Percentiles rank a stretch among this genome's conserved stretches.
These are phyloP conservation scores for Pampus argenteus DNA, from an alignment of 2,797 vertebrate species.

Conservation along the genomic window DNA sequence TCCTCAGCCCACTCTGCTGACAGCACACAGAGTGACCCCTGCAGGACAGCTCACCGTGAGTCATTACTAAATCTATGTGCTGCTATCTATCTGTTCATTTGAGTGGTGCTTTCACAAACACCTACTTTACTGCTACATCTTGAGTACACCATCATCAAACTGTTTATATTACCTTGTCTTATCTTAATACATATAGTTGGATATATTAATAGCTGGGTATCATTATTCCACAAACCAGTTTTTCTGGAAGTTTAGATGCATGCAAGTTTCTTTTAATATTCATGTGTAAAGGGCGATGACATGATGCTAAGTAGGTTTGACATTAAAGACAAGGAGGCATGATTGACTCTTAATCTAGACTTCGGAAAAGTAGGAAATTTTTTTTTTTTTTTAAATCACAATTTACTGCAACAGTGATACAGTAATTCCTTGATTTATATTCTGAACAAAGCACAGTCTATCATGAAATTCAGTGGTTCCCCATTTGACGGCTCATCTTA, in stretches of 20 bases:
- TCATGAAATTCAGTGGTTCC: background rate
- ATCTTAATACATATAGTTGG: no score
- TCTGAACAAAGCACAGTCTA: background rate
- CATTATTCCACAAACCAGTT: background rate
- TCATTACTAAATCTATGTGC: conserved; percentile 34
- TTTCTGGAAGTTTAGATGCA: background rate
- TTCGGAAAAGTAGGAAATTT: background rate
- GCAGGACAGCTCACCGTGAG: conserved; percentile 89
- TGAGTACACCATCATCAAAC: conserved; percentile 15
- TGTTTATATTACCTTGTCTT: conserved; percentile 42
- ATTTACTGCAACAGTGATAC: background rate
- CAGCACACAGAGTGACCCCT: conserved; percentile 88
- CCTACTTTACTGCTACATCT: conserved; percentile 6
- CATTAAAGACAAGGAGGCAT: no score
- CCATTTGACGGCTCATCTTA: conserved; percentile 1
- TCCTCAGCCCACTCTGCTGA: conserved; percentile 92
- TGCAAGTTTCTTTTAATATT: conserved; percentile 1
- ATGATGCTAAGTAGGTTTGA: background rate
- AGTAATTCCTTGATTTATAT: background rate
- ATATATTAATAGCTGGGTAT: background rate
- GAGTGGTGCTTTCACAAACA: background rate
- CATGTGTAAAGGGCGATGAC: background rate
- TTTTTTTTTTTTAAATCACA: no score
- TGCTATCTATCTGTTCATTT: background rate
- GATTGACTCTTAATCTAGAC: no score